These are phyloP conservation scores for Corythoichthys intestinalis DNA, from an alignment of 2,113 vertebrate genomes.

Conservation along the genomic window DNA sequence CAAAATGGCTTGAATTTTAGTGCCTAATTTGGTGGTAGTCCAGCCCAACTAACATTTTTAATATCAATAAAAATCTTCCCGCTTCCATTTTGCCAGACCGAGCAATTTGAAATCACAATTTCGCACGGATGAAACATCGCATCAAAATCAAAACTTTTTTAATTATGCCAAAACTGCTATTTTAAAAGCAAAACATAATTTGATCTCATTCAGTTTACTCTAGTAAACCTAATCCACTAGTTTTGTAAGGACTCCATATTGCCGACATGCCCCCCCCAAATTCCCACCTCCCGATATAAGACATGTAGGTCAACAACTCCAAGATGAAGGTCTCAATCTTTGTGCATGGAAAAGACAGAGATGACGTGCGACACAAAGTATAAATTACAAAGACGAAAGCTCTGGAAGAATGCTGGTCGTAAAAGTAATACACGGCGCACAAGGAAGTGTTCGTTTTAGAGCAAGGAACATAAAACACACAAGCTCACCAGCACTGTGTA, in stretches of 20 bases:
- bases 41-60: no score
- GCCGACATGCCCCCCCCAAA: constrained; percentile 31
- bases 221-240: constrained; percentile 54
- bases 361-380: constrained; percentile 28
- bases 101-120: no score
- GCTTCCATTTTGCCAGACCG: no score
- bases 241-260: constrained; percentile 64
- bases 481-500: constrained; percentile 44
- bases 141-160: no score
- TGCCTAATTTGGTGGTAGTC: no score
- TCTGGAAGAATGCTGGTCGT: constrained; percentile 35
- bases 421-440: constrained; percentile 48
- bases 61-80: no score
- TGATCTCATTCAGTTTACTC: not conserved
- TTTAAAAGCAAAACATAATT: constrained; percentile 1
- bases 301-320: constrained; percentile 64
- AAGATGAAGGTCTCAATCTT: constrained; percentile 51
- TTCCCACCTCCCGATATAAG: constrained; percentile 33
- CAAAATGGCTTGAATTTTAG: no score
- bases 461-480: constrained; percentile 34
- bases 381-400: constrained; percentile 45
- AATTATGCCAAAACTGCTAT: not conserved
- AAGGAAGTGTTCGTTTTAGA: constrained; percentile 29
- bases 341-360: constrained; percentile 9
- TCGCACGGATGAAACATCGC: no score